These are phyloP conservation scores for Drosophila formosana DNA, from an alignment of 2,888 invertebrate genomes.

Conservation along the genomic window DNA sequence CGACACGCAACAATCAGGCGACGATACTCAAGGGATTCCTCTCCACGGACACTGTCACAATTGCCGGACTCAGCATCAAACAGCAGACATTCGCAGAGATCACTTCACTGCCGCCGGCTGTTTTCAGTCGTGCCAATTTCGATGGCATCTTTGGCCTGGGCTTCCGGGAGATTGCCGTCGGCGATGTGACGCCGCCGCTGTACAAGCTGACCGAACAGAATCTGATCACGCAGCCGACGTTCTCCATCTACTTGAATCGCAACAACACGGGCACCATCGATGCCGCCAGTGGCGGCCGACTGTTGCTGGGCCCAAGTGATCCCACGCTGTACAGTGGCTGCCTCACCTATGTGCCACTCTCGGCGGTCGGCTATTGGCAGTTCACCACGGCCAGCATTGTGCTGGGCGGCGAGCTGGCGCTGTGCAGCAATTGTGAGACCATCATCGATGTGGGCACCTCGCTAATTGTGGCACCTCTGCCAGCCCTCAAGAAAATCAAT, in stretches of 20 bases:
- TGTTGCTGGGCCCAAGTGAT: constrained; percentile 97
- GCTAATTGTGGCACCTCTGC: constrained; percentile 90
- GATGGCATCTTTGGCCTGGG: constrained; percentile 98
- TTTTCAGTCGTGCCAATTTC: constrained; percentile 98
- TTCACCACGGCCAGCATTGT: constrained; percentile 91
- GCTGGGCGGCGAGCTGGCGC: constrained; percentile 85
- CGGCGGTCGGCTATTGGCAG: constrained; percentile 96
- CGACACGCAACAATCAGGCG: constrained; percentile 86
- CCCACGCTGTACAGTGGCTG: constrained; percentile 91
- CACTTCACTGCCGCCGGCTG: constrained; percentile 90
- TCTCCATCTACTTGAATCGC: constrained; percentile 95
- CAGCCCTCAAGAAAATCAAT: constrained; percentile 46
- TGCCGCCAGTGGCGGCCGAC: constrained; percentile 90
- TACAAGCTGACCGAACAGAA: constrained; percentile 94
- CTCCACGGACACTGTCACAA: constrained; percentile 86
- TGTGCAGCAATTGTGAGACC: constrained; percentile 92
- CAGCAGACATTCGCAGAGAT: constrained; percentile 97
- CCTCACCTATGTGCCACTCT: constrained; percentile 90
- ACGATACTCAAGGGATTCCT: constrained; percentile 53
- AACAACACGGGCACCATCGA: constrained; percentile 88
- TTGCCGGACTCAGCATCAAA: constrained; percentile 89
- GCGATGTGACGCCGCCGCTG: constrained; percentile 94
- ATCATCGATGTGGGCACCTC: constrained; percentile 98
- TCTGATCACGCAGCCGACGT: constrained; percentile 89
- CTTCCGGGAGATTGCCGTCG: constrained; percentile 93